Evolutionary conservation across 2,888 invertebrate genomes (phyloP), one percentile per base, ranked within the genome.

Genomic region (Trichogramma evanescens): DNA sequence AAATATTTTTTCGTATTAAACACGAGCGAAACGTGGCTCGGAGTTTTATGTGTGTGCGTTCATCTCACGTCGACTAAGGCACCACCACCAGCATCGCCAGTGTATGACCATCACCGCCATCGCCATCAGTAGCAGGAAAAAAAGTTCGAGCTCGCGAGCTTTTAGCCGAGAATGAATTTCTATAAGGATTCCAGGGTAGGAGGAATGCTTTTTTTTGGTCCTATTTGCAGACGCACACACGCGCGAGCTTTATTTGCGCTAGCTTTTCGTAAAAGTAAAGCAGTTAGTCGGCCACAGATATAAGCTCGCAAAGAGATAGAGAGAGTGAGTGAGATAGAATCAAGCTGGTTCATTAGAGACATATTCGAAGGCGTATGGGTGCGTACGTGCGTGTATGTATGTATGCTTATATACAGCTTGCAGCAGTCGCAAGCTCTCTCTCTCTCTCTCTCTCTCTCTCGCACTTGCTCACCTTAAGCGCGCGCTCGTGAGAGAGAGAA

Each of bases 281-380:
- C 71, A 73, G 75, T 74, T 71, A 73, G 71, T 69, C 69, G 70
- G 71, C 70, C 72, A 69, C 72, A 71, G 72, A 75, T 76, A 75
- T 75, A 76, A 75, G 76, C 74, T 5, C 46, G 77, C 75, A 77
- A 26, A 26, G 26, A 26, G 26, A 26, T 26, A 2, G 26, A 26
- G 26, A 26, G 26, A 26, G 26, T 26, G 26, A 26, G 26, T 26
- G 26, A 26, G 26, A 26, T 26, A 26, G 26, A 26, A 26, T 26
- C 76, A 77, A 77, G 74, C 71, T 70, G 74, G 77, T 78, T 78
- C 77, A 77, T 77, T 78, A 78, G 77, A 77, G 77, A 76, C 75
- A 76, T 77, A 76, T 72, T 70, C 69, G 69, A 71, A 70, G 68
- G 62, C 58, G 63, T 56, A 58, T 40, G 48, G 56, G 55, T 26